Base-by-base conservation (phyloP, 2,888 invertebrate species). In the Julus scandinavius region DNA sequence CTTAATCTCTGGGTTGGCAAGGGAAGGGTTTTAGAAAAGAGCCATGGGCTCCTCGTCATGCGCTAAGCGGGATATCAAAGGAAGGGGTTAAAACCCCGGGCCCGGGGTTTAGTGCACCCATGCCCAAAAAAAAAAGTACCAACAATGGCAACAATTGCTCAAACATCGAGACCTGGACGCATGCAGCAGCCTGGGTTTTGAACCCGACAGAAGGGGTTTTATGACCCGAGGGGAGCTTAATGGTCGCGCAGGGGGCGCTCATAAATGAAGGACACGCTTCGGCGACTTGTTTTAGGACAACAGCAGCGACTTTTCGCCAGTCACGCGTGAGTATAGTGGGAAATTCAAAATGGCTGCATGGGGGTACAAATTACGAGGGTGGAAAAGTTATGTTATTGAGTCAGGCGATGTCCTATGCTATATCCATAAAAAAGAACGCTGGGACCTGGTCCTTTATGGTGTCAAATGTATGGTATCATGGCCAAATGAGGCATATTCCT, bases 261-360 rank as follows among this genome's bases (percentile, higher is more conserved):
- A 63, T 17, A 63, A 63, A 63, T n/a, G 63, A 63, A 63, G n/a
- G 63, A n/a, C 63, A 63, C n/a, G 63, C 63, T n/a, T 63, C 63
- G n/a, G n/a, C 6, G 63, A 63, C n/a, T 63, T 63, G 63, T 63
- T 63, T 63, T 63, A n/a, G n/a, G n/a, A 63, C 63, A 63, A 63
- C 63, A 63, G n/a, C 17, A 63, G 63, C 6, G 2, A n/a, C 63
- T 45, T 45, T 29, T 63, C n/a, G n/a, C n/a, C n/a, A n/a, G 63
- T 63, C n/a, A 63, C 1, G 4, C n/a, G n/a, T n/a, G 17, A 15
- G n/a, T 4, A n/a, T 15, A n/a, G 29, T 29, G 7, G 63, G 5
- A 63, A 13, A 54, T 54, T 17, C 54, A 54, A 54, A 17, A 54
- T 54, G 54, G 54, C 54, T 54, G 54, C 54, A 5, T 45, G 5